Percentiles rank a stretch among this genome's conserved stretches.
phyloP scores from a whole-genome alignment of 2,888 invertebrate genomes.

The Alsophila aescularia region DNA sequence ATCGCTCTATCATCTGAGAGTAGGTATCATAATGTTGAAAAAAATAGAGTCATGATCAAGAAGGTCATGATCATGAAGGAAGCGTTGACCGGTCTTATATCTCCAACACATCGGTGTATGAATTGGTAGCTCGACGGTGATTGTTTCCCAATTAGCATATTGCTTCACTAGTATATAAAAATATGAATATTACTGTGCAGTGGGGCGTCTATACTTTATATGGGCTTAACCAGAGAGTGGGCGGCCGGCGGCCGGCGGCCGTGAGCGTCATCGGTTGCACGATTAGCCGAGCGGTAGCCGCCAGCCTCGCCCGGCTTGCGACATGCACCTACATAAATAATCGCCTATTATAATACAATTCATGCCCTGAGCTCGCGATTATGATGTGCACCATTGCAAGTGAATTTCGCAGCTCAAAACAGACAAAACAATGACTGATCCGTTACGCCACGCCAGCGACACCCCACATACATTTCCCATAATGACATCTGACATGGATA shows the following conservation, averaged over 20 bases:
- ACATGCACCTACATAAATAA: constrained; percentile 70
- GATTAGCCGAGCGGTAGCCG: constrained; percentile 62
- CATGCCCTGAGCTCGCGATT: constrained; percentile 31
- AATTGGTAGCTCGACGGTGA: constrained; percentile 32
- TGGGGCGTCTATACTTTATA: constrained; percentile 74
- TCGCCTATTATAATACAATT: constrained; percentile 53
- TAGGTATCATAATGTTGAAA: background rate
- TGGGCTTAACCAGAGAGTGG: constrained; percentile 80
- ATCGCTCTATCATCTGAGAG: no score
- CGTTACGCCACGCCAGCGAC: constrained; percentile 26
- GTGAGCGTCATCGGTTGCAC: constrained; percentile 71
- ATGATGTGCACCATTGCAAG: constrained; percentile 28
- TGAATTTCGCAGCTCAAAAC: constrained; percentile 4
- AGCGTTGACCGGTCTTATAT: constrained; percentile 5
- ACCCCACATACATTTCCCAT: constrained; percentile 25
- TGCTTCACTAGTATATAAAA: constrained; percentile 72
- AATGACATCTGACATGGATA: constrained; percentile 14
- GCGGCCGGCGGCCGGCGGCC: constrained; percentile 80
- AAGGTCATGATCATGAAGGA: no score
- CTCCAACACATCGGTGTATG: background rate
- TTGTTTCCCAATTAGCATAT: constrained; percentile 70
- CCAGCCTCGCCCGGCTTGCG: constrained; percentile 65
- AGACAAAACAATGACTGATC: constrained; percentile 11
- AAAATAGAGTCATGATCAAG: background rate
- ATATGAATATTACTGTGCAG: constrained; percentile 75